Conservation (phyloP, 2,113 vertebrate species). For the Atherinomorus stipes region DNA sequence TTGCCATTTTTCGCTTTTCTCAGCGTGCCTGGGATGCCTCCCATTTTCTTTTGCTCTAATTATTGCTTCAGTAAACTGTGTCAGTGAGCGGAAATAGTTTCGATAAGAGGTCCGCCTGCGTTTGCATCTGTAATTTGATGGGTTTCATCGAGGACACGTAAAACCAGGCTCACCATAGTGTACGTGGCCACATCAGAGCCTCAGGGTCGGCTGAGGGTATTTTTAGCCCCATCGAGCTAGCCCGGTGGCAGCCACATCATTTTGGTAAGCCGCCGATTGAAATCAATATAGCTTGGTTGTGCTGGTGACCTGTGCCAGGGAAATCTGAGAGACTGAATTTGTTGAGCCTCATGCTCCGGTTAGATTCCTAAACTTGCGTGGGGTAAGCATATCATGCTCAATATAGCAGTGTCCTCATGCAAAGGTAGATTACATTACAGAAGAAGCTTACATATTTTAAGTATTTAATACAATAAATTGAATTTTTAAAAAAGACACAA, state of each 20-base stretch:
- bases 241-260: constrained; percentile 72
- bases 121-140: constrained; percentile 82
- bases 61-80: constrained; percentile 71
- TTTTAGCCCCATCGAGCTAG: constrained; percentile 70
- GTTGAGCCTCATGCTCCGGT: constrained; percentile 43
- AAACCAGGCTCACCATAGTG: constrained; percentile 70
- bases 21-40: constrained; percentile 73
- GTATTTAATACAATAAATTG: not conserved
- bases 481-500: not conserved
- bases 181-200: constrained; percentile 76
- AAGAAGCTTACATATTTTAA: not conserved
- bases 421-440: not conserved
- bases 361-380: constrained; percentile 50
- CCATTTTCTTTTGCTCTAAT: constrained; percentile 79
- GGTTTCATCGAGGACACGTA: constrained; percentile 72
- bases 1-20: constrained; percentile 26
- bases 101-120: constrained; percentile 71
- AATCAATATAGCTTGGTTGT: constrained; percentile 69
- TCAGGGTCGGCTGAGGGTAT: constrained; percentile 53
- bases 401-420: constrained; percentile 10
- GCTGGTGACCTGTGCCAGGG: constrained; percentile 54
- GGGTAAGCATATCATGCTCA: constrained; percentile 25
- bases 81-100: constrained; percentile 73
- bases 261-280: constrained; percentile 77
- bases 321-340: constrained; percentile 58